phyloP scores from a whole-genome alignment of 2,797 vertebrate genomes.

The Paratrypauchen microcephalus region DNA sequence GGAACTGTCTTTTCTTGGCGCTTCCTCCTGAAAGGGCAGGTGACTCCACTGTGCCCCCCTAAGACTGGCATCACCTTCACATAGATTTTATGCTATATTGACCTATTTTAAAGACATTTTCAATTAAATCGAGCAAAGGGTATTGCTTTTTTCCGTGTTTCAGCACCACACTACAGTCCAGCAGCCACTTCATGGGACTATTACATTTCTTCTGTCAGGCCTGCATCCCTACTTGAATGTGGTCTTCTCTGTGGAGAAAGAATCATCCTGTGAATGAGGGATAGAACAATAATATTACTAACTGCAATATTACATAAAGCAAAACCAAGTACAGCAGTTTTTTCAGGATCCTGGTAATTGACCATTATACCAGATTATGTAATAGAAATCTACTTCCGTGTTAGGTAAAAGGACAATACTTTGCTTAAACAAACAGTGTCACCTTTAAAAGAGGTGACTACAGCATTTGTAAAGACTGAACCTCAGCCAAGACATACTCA shows the following conservation, averaged over 20 bases:
- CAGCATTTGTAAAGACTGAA: slow-evolving; percentile 52
- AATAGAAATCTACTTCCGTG: background rate
- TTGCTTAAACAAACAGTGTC: background rate
- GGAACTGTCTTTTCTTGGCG: background rate
- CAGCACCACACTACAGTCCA: background rate
- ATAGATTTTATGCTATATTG: background rate
- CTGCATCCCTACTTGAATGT: slow-evolving; percentile 56
- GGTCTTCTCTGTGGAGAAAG: slow-evolving; percentile 58
- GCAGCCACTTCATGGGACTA: slow-evolving; percentile 1
- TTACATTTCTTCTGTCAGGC: slow-evolving; percentile 49
- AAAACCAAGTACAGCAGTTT: background rate
- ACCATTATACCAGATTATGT: too few species aligned
- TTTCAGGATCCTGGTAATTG: background rate
- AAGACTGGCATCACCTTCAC: background rate
- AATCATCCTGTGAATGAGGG: background rate
- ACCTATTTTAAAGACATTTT: background rate
- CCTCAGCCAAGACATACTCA: too few species aligned
- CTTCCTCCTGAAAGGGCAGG: background rate
- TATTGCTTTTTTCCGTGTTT: background rate
- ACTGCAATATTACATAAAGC: background rate
- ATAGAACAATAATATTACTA: background rate
- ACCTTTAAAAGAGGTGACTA: slow-evolving; percentile 11
- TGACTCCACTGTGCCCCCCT: background rate
- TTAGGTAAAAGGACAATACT: background rate
- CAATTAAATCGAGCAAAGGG: background rate